Evolutionary conservation across 2,797 vertebrate species (phyloP).

Genomic region (Phataginus tricuspis): DNA sequence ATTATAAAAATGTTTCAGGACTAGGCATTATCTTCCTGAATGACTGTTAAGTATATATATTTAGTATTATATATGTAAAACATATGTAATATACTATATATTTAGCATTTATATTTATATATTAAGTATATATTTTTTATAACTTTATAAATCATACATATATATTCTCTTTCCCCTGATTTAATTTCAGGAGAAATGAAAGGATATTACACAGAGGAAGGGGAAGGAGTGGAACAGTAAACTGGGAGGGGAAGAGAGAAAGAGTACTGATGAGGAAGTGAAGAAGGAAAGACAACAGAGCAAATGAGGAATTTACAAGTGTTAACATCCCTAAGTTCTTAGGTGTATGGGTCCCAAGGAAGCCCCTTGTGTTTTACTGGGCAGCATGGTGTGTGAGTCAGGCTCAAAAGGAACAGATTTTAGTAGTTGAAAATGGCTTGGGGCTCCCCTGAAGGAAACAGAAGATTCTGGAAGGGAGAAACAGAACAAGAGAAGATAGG

Average conservation of each 20-base stretch:
- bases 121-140: background rate
- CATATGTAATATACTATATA: background rate
- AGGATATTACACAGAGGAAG: background rate
- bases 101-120: background rate
- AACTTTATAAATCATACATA: background rate
- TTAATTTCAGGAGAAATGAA: conserved; percentile 30
- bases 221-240: background rate
- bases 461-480: background rate
- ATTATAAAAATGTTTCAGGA: conserved; percentile 57
- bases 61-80: background rate
- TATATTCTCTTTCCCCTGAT: background rate
- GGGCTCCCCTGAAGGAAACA: background rate
- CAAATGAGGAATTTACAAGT: background rate
- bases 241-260: background rate
- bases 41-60: background rate
- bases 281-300: background rate
- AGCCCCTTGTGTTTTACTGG: background rate
- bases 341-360: background rate
- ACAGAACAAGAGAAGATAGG: background rate
- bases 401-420: background rate
- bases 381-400: background rate
- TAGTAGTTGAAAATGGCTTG: background rate
- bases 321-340: background rate
- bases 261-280: background rate
- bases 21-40: conserved; percentile 41